Evolutionary conservation across 2,888 invertebrate genomes (phyloP).

Genomic region (Lymantria monacha): DNA sequence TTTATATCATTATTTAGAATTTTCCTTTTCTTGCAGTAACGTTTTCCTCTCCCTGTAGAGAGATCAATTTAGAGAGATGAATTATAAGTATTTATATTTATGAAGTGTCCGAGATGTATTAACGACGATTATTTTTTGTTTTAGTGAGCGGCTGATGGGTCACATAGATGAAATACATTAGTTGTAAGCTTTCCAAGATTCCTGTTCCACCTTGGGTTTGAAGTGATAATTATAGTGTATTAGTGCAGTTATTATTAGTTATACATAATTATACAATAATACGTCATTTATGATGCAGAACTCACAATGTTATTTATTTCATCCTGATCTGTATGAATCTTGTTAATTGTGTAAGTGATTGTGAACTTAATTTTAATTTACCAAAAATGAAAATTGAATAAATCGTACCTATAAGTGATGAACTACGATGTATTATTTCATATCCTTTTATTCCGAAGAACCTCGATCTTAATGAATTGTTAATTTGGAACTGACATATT

Average conservation of each 20-base stretch:
- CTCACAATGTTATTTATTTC: conserved; percentile 80
- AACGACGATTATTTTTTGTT: conserved; percentile 52
- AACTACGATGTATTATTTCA: conserved; percentile 18
- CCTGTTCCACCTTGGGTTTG: conserved; percentile 76
- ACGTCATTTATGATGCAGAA: conserved; percentile 65
- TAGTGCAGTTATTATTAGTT: conserved; percentile 73
- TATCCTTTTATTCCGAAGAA: not conserved
- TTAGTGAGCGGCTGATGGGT: conserved; percentile 65
- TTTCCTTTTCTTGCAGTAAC: no score
- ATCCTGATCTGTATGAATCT: conserved; percentile 80
- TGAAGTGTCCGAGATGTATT: conserved; percentile 23
- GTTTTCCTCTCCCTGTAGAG: no score
- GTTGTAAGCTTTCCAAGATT: conserved; percentile 77
- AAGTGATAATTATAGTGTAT: conserved; percentile 77
- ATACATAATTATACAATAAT: conserved; percentile 57
- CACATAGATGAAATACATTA: conserved; percentile 74
- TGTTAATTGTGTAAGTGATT: conserved; percentile 76
- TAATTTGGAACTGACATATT: no score
- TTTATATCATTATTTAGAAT: no score
- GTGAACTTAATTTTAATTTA: conserved; percentile 79
- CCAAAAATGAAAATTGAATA: conserved; percentile 79
- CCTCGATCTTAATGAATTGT: no score
- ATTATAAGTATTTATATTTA: no score
- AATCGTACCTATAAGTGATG: conserved; percentile 72
- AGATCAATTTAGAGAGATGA: conserved; percentile 14